Conservation (phyloP, 2,113 vertebrate species). For the Condylura cristata region DNA sequence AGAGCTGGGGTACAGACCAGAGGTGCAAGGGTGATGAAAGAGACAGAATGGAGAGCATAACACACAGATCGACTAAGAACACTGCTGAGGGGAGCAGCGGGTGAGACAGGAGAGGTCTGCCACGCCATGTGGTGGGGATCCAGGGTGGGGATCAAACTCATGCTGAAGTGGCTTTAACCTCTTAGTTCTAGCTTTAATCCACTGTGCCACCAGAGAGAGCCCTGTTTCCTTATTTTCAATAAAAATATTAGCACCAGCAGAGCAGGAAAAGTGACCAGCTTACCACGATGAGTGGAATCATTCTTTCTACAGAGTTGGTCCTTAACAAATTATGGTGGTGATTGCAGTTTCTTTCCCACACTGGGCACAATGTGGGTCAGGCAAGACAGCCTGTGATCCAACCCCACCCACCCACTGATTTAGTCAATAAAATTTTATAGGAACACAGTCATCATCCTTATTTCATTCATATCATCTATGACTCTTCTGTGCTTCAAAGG, state of each 20-base stretch:
- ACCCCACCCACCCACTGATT: background rate
- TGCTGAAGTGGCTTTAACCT: no score
- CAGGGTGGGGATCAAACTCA: no score
- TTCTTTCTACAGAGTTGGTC: background rate
- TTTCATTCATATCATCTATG: background rate
- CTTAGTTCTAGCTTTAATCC: no score
- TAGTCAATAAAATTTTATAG: background rate
- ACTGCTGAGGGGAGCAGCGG: no score
- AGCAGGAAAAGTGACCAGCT: background rate
- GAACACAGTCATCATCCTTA: background rate
- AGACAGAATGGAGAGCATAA: no score
- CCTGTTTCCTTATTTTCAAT: background rate
- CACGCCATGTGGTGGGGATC: no score
- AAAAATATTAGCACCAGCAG: background rate
- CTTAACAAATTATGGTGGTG: background rate
- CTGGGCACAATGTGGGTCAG: background rate
- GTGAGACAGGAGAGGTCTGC: no score
- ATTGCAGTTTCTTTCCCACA: background rate
- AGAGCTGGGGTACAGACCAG: no score
- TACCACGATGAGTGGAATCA: background rate
- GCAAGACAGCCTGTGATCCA: background rate
- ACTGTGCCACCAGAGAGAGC: no score
- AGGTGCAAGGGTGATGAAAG: no score
- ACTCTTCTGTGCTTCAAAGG: accelerated
- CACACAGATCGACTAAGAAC: no score